Base-by-base conservation (phyloP, 2,113 vertebrate genomes). In the Pteropus alecto region DNA sequence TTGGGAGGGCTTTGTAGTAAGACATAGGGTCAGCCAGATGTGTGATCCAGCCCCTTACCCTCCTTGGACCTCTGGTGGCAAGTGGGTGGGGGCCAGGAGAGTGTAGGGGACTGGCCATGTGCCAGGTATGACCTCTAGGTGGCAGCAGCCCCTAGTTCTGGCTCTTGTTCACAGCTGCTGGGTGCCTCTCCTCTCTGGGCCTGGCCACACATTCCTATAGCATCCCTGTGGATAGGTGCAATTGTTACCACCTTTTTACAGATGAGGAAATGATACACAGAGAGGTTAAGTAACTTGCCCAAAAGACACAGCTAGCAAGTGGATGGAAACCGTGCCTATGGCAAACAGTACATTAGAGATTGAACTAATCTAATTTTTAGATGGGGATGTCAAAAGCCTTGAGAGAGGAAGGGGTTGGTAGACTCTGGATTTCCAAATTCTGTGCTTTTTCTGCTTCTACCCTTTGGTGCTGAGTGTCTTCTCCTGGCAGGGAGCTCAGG, bases 71-170 rank as follows among this genome's bases (percentile, higher is more conserved):
- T 13, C 22, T 12, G 54, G 65, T 54, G 48, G 65, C 51, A 21
- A 38, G 7, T 9, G 11, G 14, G 21, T 8, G 10, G 48, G 30
- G 56, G 41, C 35, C 9, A 1, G 30, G 73, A 38, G 65, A n/a
- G 48, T 70, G 43, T 22, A 18, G 18, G 51, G 38, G 60, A 85
- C 97, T 92, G 90, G 93, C 96, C 18, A 0, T 67, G 73, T 87
- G 95, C 95, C 96, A 98, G 92, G 68, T 35, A 28, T 94, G 83
- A 92, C 97, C 98, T 98, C 97, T 98, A 97, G 98, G 96, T 97
- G 98, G 98, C 98, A 98, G 97, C 88, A 97, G 91, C 70, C 89
- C 85, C 91, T 51, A 86, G 68, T 71, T 56, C 88, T 79, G 90
- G 82, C 38, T 86, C 35, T 89, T 7, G 51, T 60, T 93, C 58